Base-by-base conservation (phyloP, 2,113 vertebrate species). In the Phaetusa simplex region DNA sequence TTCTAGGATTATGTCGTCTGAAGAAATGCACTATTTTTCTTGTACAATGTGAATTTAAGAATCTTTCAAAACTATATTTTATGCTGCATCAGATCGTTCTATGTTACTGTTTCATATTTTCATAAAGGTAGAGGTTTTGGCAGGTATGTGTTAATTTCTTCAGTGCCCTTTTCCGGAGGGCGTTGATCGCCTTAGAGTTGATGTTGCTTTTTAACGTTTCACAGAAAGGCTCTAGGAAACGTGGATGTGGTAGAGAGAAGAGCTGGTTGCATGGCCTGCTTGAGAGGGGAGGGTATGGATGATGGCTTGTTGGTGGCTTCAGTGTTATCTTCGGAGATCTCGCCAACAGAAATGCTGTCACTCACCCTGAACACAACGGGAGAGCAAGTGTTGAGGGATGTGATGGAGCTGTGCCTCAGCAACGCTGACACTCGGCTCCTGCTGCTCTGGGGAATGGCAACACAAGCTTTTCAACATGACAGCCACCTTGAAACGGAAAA, bases 391-490 rank as follows among this genome's bases (percentile, higher is more conserved):
- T 8, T 8, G 42, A 8, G 14, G 14, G 34, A 4, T 34, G 49
- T 17, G 43, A 17, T 74, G 80, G 73, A 78, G 58, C 62, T 43
- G 77, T 70, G 58, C 34, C 38, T 62, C 45, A 45, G 78, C 40
- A 38, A 7, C n/a, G 1, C 52, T 42, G 74, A 5, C 2, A 7
- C 27, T 38, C 1, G 1, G 30, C n/a, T 76, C 20, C 56, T n/a
- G 49, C 43, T 69, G 62, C 61, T 53, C 17, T 8, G 14, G 56
- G 38, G 42, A 81, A 1, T 17, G 10, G 32, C 36, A 6, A 5
- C 9, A 17, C 5, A 1, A 49, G 20, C 26, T 15, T 62, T 59
- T 36, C 47, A 29, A 12, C 21, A 6, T 49, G 43, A 13, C 55
- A 52, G 23, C 14, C 10, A 20, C 62, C 49, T 81, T n/a, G 42